These are phyloP conservation scores for Cairina moschata DNA, from an alignment of 2,113 vertebrate genomes.

Conservation along the genomic window DNA sequence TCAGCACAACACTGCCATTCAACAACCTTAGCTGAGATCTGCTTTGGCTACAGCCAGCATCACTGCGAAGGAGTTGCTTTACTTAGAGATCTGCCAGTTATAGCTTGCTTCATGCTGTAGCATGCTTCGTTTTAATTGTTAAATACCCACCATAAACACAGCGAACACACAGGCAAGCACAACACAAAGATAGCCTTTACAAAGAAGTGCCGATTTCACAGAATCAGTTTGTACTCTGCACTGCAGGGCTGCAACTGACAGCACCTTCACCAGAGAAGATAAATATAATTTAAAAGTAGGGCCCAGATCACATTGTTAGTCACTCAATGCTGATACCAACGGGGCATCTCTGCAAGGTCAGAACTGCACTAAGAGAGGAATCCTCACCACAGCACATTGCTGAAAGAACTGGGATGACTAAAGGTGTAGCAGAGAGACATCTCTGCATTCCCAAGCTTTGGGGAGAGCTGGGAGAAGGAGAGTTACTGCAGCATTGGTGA, in stretches of 20 bases:
- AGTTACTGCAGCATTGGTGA: neutral
- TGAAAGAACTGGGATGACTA: neutral
- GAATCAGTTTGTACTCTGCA: neutral
- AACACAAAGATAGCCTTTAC: neutral
- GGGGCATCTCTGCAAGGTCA: neutral
- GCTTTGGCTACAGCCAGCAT: neutral
- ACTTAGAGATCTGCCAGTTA: neutral
- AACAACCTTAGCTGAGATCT: neutral
- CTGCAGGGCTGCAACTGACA: neutral
- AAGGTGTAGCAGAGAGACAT: neutral
- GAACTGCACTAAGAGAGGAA: neutral
- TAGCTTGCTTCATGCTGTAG: neutral
- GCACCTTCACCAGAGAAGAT: neutral
- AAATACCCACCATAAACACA: neutral
- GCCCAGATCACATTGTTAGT: neutral
- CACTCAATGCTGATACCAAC: neutral
- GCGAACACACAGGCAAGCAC: neutral
- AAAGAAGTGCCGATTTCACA: neutral
- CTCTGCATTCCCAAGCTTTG: neutral
- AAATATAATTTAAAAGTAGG: neutral
- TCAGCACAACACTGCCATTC: neutral
- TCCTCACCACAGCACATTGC: neutral
- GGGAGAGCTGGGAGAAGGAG: neutral
- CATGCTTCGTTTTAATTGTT: neutral
- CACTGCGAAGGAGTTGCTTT: neutral